These are phyloP conservation scores for Sphinx pinastri DNA, from an alignment of 2,888 invertebrate species.

Conservation along the genomic window DNA sequence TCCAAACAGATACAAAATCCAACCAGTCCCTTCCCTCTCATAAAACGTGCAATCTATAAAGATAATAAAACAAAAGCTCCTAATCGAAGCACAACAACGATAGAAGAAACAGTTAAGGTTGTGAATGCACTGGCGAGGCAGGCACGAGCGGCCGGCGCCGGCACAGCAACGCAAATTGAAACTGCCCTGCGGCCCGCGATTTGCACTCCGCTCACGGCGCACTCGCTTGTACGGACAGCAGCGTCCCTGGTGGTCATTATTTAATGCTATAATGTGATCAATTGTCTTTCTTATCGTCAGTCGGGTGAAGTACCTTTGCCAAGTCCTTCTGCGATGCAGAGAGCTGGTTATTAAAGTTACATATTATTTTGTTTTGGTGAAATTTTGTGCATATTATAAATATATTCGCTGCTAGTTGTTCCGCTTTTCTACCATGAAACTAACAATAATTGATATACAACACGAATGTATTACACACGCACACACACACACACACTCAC, in stretches of 20 bases:
- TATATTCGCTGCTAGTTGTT: too few species aligned
- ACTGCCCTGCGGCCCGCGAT: conserved; percentile 60
- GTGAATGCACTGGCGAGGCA: conserved; percentile 26
- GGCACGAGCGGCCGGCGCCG: conserved; percentile 5
- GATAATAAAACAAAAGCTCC: not conserved
- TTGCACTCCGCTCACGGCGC: conserved; percentile 69
- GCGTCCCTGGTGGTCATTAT: not conserved
- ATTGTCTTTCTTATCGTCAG: not conserved
- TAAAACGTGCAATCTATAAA: not conserved
- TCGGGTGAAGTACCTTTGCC: too few species aligned
- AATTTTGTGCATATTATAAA: too few species aligned
- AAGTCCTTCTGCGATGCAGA: too few species aligned
- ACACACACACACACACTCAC: too few species aligned
- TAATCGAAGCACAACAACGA: not conserved
- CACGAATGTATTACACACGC: too few species aligned
- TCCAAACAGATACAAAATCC: too few species aligned
- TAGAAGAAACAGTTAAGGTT: conserved; percentile 14
- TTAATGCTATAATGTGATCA: not conserved
- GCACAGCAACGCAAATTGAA: conserved; percentile 63
- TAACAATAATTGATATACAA: too few species aligned
- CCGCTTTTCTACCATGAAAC: too few species aligned
- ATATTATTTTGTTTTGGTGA: too few species aligned
- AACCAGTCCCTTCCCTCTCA: too few species aligned
- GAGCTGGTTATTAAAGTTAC: too few species aligned
- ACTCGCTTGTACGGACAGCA: conserved; percentile 53